Conservation (phyloP, 2,888 invertebrate species). For the Marasmarcha lunaedactyla region DNA sequence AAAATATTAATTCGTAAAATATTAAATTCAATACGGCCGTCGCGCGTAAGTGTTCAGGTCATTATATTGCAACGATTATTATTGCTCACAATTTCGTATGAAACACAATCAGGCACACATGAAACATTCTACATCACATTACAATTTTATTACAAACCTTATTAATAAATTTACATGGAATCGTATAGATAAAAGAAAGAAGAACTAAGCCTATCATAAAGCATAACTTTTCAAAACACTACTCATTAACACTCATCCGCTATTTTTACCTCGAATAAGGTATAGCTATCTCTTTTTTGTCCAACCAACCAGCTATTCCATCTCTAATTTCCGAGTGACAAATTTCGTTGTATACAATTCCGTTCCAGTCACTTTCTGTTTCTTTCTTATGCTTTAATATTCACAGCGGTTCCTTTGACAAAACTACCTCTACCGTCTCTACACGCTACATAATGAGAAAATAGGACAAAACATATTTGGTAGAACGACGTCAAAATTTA, state of each 20-base stretch:
- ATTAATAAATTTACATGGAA: slow-evolving; percentile 29
- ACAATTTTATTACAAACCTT: slow-evolving; percentile 19
- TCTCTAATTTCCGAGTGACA: slow-evolving; percentile 1
- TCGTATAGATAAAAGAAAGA: slow-evolving; percentile 35
- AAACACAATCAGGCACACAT: slow-evolving; percentile 41
- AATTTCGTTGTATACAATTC: slow-evolving; percentile 6
- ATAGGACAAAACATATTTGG: slow-evolving; percentile 31
- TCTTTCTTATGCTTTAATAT: neutral
- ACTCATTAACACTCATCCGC: neutral
- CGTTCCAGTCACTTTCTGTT: neutral
- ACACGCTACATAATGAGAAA: slow-evolving; percentile 12
- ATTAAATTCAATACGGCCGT: slow-evolving; percentile 24
- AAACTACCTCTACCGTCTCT: slow-evolving; percentile 1
- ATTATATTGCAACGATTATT: slow-evolving; percentile 43
- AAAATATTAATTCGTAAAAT: neutral
- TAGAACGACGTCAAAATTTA: slow-evolving; percentile 19
- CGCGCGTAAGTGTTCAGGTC: slow-evolving; percentile 4
- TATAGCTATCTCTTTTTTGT: neutral
- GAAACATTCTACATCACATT: slow-evolving; percentile 28
- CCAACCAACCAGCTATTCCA: neutral
- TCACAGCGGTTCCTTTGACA: neutral
- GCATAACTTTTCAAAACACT: slow-evolving; percentile 13
- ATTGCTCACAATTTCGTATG: slow-evolving; percentile 39
- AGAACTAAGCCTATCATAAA: slow-evolving; percentile 25
- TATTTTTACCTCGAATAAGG: too few relatives aligned